Evolutionary conservation across 2,888 invertebrate genomes (phyloP).

Genomic region (Lithophane socia): DNA sequence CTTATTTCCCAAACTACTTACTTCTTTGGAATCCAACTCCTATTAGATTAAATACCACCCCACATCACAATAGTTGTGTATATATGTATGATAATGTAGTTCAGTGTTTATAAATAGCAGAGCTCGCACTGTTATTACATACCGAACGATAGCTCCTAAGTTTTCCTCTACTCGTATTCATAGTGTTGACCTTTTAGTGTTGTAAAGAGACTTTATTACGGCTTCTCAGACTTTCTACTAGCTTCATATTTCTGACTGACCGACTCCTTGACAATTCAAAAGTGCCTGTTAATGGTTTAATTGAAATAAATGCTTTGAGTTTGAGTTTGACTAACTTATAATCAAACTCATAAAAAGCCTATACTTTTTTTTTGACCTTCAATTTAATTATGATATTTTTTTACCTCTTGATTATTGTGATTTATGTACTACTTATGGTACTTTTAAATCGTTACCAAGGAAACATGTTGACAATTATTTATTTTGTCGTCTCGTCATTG

Average conservation of each 20-base stretch:
- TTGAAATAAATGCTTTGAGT: too few species aligned
- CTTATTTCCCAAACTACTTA: not conserved
- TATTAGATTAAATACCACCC: not conserved
- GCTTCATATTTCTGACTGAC: too few species aligned
- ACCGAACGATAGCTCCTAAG: slow-evolving; percentile 38
- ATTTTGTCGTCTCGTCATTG: not conserved
- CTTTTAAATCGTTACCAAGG: not conserved
- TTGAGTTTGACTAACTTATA: too few species aligned
- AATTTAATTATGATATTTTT: not conserved
- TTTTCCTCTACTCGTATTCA: slow-evolving; percentile 36
- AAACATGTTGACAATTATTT: not conserved
- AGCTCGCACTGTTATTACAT: slow-evolving; percentile 56
- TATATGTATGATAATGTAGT: slow-evolving; percentile 43
- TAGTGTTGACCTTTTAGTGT: slow-evolving; percentile 21
- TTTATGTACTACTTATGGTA: not conserved
- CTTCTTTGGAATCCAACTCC: not conserved
- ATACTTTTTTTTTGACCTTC: not conserved
- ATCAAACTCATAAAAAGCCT: not conserved
- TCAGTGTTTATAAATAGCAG: slow-evolving; percentile 42
- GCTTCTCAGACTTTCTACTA: not conserved
- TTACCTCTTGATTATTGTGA: not conserved
- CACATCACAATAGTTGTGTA: not conserved
- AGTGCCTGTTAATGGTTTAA: too few species aligned
- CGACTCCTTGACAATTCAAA: too few species aligned
- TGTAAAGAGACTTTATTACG: not conserved